Conservation (phyloP, 2,888 invertebrate species). For the Cyclophora albipunctata region DNA sequence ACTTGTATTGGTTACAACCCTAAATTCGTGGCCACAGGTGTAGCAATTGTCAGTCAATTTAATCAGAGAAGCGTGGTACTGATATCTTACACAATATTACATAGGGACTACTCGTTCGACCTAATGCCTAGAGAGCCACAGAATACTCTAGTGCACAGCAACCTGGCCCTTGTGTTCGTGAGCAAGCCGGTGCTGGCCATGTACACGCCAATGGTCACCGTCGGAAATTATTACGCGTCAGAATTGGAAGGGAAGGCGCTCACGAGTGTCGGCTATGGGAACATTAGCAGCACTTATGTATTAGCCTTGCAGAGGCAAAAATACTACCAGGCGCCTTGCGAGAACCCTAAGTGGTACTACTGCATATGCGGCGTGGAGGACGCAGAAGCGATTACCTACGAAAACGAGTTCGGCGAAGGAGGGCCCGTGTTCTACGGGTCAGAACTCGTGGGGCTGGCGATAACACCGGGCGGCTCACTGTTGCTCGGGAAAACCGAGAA, state of each 20-base stretch:
- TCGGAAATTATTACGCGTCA: slow-evolving; percentile 38
- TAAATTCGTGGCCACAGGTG: slow-evolving; percentile 32
- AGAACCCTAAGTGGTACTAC: slow-evolving; percentile 52
- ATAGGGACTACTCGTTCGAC: slow-evolving; percentile 39
- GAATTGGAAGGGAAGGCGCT: slow-evolving; percentile 37
- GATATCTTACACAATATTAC: slow-evolving; percentile 30
- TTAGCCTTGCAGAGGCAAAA: slow-evolving; percentile 36
- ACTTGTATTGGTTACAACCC: slow-evolving; percentile 35
- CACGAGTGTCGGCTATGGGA: slow-evolving; percentile 41
- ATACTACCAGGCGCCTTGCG: slow-evolving; percentile 42
- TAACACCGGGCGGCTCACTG: slow-evolving; percentile 34
- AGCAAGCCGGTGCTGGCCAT: slow-evolving; percentile 27
- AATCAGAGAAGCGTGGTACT: slow-evolving; percentile 27
- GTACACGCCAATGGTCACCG: slow-evolving; percentile 28
- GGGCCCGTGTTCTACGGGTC: slow-evolving; percentile 37
- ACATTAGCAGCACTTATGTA: slow-evolving; percentile 17
- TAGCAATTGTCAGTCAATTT: slow-evolving; percentile 31
- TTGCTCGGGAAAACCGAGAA: slow-evolving; percentile 16
- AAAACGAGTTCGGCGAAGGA: slow-evolving; percentile 44
- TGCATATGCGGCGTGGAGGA: slow-evolving; percentile 50
- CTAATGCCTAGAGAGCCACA: slow-evolving; percentile 26
- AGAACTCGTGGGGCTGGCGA: slow-evolving; percentile 41
- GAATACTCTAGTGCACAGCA: slow-evolving; percentile 39
- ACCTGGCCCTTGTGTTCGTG: slow-evolving; percentile 46
- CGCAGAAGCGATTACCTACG: slow-evolving; percentile 22